Evolutionary conservation across 1,140 invertebrate genomes (phyloP).

Genomic region (Maniola jurtina): DNA sequence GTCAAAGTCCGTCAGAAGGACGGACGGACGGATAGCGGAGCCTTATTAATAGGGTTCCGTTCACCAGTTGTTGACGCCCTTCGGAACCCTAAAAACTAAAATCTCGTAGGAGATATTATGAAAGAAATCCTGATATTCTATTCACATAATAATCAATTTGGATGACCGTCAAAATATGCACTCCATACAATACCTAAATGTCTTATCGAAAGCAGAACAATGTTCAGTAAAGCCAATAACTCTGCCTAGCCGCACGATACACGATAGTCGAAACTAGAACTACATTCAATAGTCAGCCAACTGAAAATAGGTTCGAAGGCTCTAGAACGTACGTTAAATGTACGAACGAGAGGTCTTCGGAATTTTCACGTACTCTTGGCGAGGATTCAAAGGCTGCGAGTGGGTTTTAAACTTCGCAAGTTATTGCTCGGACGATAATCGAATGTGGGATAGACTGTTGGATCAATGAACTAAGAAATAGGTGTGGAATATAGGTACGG

Average conservation of each 20-base stretch:
- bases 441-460: slow-evolving; percentile 30
- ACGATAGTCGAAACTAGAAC: neutral
- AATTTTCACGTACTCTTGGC: slow-evolving; percentile 42
- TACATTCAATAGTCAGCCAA: slow-evolving; percentile 31
- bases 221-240: slow-evolving; percentile 13
- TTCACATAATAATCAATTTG: no score
- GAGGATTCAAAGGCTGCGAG: slow-evolving; percentile 33
- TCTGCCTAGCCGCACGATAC: slow-evolving; percentile 19
- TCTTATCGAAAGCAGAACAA: slow-evolving; percentile 7
- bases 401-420: slow-evolving; percentile 38
- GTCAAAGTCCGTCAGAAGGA: no score
- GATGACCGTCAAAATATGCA: neutral
- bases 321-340: slow-evolving; percentile 32
- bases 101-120: no score
- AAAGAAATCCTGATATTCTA: no score
- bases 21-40: no score
- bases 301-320: slow-evolving; percentile 32
- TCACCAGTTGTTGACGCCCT: no score
- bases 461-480: slow-evolving; percentile 5
- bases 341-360: slow-evolving; percentile 29
- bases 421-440: slow-evolving; percentile 38
- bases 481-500: no score
- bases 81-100: no score
- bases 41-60: no score
- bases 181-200: neutral